These are phyloP conservation scores for Limonius californicus DNA, from an alignment of 1,140 invertebrate species.

Conservation along the genomic window DNA sequence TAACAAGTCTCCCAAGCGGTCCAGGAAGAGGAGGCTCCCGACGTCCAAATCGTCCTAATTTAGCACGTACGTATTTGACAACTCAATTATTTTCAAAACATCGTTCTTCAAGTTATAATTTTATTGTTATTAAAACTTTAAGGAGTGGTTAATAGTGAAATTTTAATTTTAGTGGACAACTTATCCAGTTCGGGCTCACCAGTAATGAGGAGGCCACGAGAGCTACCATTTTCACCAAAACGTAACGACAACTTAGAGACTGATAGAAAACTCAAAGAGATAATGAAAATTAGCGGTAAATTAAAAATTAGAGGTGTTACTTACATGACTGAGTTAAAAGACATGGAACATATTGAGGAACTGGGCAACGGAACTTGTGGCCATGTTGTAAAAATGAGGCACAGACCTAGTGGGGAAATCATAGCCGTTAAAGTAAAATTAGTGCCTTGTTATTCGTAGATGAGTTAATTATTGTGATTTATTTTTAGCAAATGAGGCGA, in stretches of 20 bases:
- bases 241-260: constrained; percentile 46
- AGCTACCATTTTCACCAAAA: constrained; percentile 33
- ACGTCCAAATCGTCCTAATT: constrained; percentile 30
- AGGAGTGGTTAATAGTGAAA: not conserved
- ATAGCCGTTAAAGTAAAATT: constrained; percentile 90
- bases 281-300: constrained; percentile 71
- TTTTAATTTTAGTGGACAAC: constrained; percentile 28
- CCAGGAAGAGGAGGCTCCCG: constrained; percentile 26
- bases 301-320: constrained; percentile 75
- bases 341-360: constrained; percentile 85
- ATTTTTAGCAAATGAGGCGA: constrained; percentile 87
- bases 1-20: constrained; percentile 26
- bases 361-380: constrained; percentile 95
- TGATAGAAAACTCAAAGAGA: constrained; percentile 51
- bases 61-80: constrained; percentile 30
- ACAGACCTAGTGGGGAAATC: constrained; percentile 76
- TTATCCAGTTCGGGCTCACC: constrained; percentile 32
- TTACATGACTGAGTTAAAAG: constrained; percentile 80
- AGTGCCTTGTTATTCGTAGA: not conserved
- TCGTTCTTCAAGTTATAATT: not conserved
- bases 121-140: not conserved
- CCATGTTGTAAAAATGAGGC: constrained; percentile 95
- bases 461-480: not conserved
- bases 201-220: constrained; percentile 31
- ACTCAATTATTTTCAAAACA: constrained; percentile 8